These are phyloP conservation scores for Ctenicera cuprea DNA, from an alignment of 2,888 invertebrate genomes.

Conservation along the genomic window DNA sequence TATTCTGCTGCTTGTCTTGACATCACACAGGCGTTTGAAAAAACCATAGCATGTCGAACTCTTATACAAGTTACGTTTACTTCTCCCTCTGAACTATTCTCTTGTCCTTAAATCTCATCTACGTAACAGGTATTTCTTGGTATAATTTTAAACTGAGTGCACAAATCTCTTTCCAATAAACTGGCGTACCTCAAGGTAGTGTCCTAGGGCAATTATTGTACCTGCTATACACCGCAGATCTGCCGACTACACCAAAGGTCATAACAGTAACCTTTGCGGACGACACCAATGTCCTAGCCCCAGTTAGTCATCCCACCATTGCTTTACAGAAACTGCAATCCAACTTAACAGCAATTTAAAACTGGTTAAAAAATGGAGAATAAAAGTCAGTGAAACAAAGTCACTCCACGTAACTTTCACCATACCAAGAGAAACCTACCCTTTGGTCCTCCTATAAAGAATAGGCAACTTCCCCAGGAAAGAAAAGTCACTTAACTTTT, in stretches of 20 bases:
- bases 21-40: no score
- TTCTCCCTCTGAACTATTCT: no score
- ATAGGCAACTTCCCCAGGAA: background rate
- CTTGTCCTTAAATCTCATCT: no score
- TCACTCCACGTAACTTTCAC: background rate
- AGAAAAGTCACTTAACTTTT: no score
- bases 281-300: background rate
- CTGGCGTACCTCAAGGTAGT: background rate
- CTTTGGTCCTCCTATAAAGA: background rate
- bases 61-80: no score
- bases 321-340: background rate
- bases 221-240: background rate
- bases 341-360: background rate
- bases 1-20: no score
- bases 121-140: no score
- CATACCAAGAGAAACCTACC: background rate
- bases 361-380: background rate
- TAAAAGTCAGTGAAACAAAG: background rate
- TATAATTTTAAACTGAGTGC: no score
- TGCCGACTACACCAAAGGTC: background rate
- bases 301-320: background rate
- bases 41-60: no score
- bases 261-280: background rate
- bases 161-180: no score
- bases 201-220: background rate